Evolutionary conservation across 2,113 vertebrate genomes (phyloP), one percentile per base, ranked within the genome.

Genomic region (Lanius ludovicianus): DNA sequence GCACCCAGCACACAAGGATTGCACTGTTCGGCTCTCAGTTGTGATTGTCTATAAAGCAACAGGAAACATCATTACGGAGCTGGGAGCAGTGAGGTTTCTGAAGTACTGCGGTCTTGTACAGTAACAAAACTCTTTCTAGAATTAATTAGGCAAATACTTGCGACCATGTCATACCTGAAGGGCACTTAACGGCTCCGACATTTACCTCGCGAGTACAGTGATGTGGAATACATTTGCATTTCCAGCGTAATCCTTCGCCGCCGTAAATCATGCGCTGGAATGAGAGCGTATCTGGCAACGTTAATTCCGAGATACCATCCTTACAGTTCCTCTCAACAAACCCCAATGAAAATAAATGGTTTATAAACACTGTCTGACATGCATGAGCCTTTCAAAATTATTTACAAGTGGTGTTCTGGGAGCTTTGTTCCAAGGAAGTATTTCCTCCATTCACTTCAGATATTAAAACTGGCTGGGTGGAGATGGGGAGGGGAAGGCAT

Each of bases 121-220:
- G 68, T 47, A 94, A 92, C 67, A 90, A 93, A 97, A 94, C 76
- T 55, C 93, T 90, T 94, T 53, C 85, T 93, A 74, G 1, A 87
- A 95, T 91, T 94, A 80, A 85, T 92, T 92, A 85, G 93, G 89
- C 95, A 96, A 97, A 95, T 93, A 84, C 90, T 93, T 90, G 79
- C 64, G 87, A 90, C 84, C 87, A 69, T 75, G 70, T 95, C 95
- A 73, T 83, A 97, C 91, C 97, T 97, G 94, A 95, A 97, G 96
- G 96, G 96, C 96, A 97, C 94, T 97, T 98, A 83, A 89, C 15
- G 91, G 95, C 96, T 97, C 95, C 57, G 21, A 94, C 81, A 91
- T 95, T 42, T 96, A 92, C 89, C 95, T 91, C 24, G 0, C 7
- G 9, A 71, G 69, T 35, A 70, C 64, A 76, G 84, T 8, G 62